phyloP scores from a whole-genome alignment of 2,113 vertebrate genomes.

The Peromyscus polionotus region DNA sequence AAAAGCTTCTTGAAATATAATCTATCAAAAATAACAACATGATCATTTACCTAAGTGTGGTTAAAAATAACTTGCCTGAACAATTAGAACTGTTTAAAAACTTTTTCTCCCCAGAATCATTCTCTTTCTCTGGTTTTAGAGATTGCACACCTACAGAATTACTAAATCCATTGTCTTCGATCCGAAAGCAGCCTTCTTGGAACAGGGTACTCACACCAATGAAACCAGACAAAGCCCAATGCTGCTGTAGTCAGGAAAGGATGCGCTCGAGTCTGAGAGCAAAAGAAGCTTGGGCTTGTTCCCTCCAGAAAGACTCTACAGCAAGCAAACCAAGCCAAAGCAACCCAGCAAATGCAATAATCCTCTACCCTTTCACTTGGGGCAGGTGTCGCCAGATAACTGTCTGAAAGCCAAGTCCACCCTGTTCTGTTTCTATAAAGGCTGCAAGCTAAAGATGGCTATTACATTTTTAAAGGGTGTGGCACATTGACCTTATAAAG shows the following conservation, averaged over 20 bases:
- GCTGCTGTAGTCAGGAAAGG: slow-evolving; percentile 25
- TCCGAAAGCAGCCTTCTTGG: slow-evolving; percentile 52
- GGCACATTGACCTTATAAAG: neutral
- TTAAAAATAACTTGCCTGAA: slow-evolving; percentile 82
- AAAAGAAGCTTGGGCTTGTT: slow-evolving; percentile 5
- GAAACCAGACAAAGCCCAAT: neutral
- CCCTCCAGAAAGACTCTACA: neutral
- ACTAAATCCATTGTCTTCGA: slow-evolving; percentile 64
- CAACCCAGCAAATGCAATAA: neutral
- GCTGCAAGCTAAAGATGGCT: neutral
- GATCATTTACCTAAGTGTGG: slow-evolving; percentile 73
- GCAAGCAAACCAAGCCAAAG: neutral
- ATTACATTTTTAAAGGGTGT: neutral
- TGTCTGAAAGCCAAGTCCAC: neutral
- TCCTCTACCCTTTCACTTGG: no score
- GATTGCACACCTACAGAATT: slow-evolving; percentile 80
- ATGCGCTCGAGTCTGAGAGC: neutral
- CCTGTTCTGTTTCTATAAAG: neutral
- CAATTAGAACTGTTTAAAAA: slow-evolving; percentile 79
- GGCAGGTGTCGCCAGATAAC: neutral
- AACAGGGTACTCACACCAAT: neutral
- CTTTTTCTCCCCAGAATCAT: slow-evolving; percentile 69
- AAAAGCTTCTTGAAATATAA: slow-evolving; percentile 74
- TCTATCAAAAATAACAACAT: slow-evolving; percentile 82
- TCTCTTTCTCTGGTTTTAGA: slow-evolving; percentile 74